A percentile compares a stretch with the other conserved stretches of the same genome.
phyloP scores from a whole-genome alignment of 37 sponge, comb jelly and placozoan genomes.

The Theonella swinhoei region DNA sequence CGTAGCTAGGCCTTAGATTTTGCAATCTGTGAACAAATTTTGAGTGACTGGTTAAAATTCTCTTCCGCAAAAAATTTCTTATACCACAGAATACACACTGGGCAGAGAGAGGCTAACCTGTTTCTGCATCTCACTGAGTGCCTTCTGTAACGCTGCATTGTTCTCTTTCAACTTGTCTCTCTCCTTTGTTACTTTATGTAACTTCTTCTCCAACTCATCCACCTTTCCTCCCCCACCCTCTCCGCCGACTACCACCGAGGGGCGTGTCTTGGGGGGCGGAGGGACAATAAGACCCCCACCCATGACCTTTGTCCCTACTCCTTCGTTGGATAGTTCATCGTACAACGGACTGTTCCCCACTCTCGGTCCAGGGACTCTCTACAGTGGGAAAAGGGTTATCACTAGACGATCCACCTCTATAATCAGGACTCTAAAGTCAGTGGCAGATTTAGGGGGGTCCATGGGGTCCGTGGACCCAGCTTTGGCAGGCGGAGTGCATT shows the following conservation, averaged over 20 bases:
- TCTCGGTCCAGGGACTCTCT: not conserved
- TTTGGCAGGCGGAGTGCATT: too few species aligned
- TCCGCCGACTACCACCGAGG: not conserved
- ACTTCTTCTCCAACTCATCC: conserved; percentile 29
- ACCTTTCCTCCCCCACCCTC: conserved; percentile 22
- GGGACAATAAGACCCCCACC: not conserved
- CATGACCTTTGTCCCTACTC: not conserved
- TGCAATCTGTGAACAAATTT: too few species aligned
- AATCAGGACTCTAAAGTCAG: too few species aligned
- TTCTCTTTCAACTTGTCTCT: conserved; percentile 26
- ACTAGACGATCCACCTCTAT: too few species aligned
- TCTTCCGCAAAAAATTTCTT: not conserved
- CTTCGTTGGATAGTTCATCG: not conserved
- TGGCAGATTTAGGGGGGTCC: too few species aligned
- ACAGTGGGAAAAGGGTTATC: not conserved
- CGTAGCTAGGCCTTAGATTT: too few species aligned
- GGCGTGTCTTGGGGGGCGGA: not conserved
- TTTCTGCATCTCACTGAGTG: conserved; percentile 39
- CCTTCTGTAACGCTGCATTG: conserved; percentile 40
- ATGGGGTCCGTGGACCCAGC: too few species aligned
- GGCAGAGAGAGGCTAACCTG: conserved; percentile 20
- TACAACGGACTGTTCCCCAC: not conserved
- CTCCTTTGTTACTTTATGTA: conserved; percentile 14
- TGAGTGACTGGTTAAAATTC: not conserved
- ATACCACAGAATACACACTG: not conserved